Evolutionary conservation across 2,888 invertebrate genomes (phyloP), one percentile per base, ranked within the genome.

Genomic region (Frankliniella intonsa): DNA sequence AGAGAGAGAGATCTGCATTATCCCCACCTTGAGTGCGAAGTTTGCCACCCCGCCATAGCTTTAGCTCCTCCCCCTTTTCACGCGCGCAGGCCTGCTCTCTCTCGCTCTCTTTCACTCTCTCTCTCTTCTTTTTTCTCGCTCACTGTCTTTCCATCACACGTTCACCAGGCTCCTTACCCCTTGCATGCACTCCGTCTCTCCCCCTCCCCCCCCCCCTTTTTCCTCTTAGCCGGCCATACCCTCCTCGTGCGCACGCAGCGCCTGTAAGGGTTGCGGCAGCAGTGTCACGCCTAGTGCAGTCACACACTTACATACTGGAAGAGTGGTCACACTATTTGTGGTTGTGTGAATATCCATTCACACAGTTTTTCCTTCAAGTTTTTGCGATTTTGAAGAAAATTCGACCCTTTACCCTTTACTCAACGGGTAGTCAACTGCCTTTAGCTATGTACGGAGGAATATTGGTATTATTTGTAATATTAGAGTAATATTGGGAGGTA

Each of bases 251-350:
- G 79, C 27, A 38, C 38, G 55, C 38, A 12, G 85, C 86, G 86
- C 86, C 86, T 86, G 84, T 86, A 82, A 82, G 9, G 38, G 9
- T 27, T 22, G 49, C 27, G 17, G 81, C 14, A 17, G 49, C 8
- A 50, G 2, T 82, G 81, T n/a, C n/a, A n/a, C n/a, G n/a, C n/a
- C n/a, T n/a, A n/a, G n/a, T n/a, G n/a, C 22, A 38, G 38, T 3
- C 80, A 80, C 80, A 27, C 80, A 27, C 49, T 9, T 7, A 19
- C 49, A 9, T 79, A 80, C 80, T 49, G 27, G 1, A 17, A 38
- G 80, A 5, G 80, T 38, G 80, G n/a, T 80, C 49, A 38, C 80
- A 80, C 49, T n/a, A 38, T 69, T 69, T 69, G 69, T 3, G 5
- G n/a, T n/a, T n/a, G n/a, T n/a, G n/a, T n/a, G n/a, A n/a, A n/a